Base-by-base conservation (phyloP, 2,113 vertebrate species). In the Nestor notabilis region DNA sequence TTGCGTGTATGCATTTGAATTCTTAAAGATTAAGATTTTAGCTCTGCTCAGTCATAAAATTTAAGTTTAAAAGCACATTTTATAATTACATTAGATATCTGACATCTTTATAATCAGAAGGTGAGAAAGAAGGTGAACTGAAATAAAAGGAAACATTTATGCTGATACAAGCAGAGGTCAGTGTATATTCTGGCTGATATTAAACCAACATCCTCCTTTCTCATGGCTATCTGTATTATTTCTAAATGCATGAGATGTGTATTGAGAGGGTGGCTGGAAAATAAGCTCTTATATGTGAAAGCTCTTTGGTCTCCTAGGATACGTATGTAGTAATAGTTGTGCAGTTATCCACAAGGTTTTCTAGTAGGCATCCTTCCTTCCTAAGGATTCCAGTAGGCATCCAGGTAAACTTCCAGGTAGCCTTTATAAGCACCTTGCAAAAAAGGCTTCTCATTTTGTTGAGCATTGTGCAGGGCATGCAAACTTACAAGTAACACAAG, bases 221-320 rank as follows among this genome's bases (percentile, higher is more conserved):
- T 93, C 84, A 21, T 7, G 43, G 87, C 74, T 95, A 43, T 87
- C 90, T 92, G 68, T 95, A 77, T 95, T 96, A 93, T 97, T 96
- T 95, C 91, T 96, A 95, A 93, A 92, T 83, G 77, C 71, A 69
- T 87, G 85, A 96, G 91, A 84, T 90, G 79, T 85, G 82, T 95
- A 91, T 83, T 1, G 14, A 91, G 94, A 95, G 79, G 18, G 18
- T 84, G 71, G 31, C 74, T 94, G 90, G 94, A 91, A 95, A 97
- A 83, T 94, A 87, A 93, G 88, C 86, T 92, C 79, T 93, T 95
- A 95, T 96, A 93, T 87, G 82, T 7, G 13, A 95, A 88, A 96
- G 90, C 76, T 93, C 83, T 97, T 92, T 95, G 81, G 95, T 98
- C 96, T 97, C 97, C 97, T 97, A 97, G 97, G 97, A 96, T 97